Evolutionary conservation across 2,113 vertebrate species (phyloP), one percentile per base, ranked within the genome.

Genomic region (Chaetorhynchus papuensis): DNA sequence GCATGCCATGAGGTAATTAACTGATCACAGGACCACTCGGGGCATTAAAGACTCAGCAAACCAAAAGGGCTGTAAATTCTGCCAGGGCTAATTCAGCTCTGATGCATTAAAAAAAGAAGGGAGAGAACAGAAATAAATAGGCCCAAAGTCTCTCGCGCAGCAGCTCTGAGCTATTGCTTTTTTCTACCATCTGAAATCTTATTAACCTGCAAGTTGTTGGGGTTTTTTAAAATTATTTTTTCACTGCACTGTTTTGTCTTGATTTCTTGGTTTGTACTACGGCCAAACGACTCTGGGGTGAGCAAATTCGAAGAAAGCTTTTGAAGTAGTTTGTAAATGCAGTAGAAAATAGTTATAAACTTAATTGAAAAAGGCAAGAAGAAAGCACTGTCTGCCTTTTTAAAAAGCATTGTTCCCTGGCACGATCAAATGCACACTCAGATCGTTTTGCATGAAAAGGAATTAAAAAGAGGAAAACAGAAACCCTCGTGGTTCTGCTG

Each of bases 331-430:
- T 90, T 1, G 3, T 78, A 92, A 89, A 82, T 42, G 89, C 7
- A 3, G 61, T 11, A 64, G 70, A 89, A 93, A 95, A 91, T 45
- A 69, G 81, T 45, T 79, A 65, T 84, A 93, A 95, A 95, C 49
- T 76, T 89, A 96, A 93, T 79, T 91, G 91, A 41, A 95, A 93
- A 95, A 91, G 45, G 33, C 76, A 79, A 87, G 93, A 93, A 96
- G 93, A 89, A 93, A 94, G 69, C 77, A 72, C 26, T 1, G 2
- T 26, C 44, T 87, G 65, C 60, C 35, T 93, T 93, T 91, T 89
- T 15, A 0, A 41, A 91, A 84, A 56, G 33, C 52, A 76, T 68
- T 74, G 52, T 68, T 96, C 87, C 30, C 41, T 57, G 41, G 49
- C 28, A 86, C 79, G 65, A 81, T 79, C 53, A 82, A 91, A 79